Evolutionary conservation across 1,140 invertebrate genomes (phyloP), one percentile per base, ranked within the genome.

Genomic region (Leguminivora glycinivorella): DNA sequence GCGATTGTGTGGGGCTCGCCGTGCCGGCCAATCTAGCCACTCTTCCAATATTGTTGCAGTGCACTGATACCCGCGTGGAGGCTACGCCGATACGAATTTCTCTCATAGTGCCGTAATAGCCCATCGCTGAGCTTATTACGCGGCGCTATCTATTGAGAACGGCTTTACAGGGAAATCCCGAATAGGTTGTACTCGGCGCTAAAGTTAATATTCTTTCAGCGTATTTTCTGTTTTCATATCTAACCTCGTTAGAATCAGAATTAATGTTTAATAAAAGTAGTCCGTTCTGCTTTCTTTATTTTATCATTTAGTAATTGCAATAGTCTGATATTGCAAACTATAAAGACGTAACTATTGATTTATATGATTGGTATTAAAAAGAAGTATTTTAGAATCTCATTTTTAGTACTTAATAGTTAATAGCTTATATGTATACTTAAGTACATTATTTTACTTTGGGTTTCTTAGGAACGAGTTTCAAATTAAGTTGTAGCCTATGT

Each of bases 61-160:
- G 74, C 69, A 83, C 76, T 77, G 83, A 86, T 85, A 84, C 81
- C 75, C 75, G 47, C 17, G 38, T 71, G 72, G 80, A 83, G 79
- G 80, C 72, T 82, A 70, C 76, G 75, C 70, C 78, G 80, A 84
- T 84, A 84, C 82, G 85, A 89, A 90, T 87, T 84, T 88, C 82
- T 81, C 83, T 76, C 79, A 76, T 75, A 81, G 74, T 68, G 63
- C 68, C 74, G 81, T 91, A 90, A 91, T 91, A 89, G 88, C 78
- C 87, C 84, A 85, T 86, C 84, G 82, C 78, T 81, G 83, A 89
- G 88, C 88, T 89, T 91, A 91, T 91, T 91, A 91, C 83, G 81
- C 78, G 82, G 82, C 83, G 82, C 87, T 83, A 87, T 88, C 88
- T 85, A 90, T 91, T 89, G 89, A 91, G 84, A 83, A 78, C 79